Conservation (phyloP, 2,888 invertebrate genomes). For the Orthosia incerta region DNA sequence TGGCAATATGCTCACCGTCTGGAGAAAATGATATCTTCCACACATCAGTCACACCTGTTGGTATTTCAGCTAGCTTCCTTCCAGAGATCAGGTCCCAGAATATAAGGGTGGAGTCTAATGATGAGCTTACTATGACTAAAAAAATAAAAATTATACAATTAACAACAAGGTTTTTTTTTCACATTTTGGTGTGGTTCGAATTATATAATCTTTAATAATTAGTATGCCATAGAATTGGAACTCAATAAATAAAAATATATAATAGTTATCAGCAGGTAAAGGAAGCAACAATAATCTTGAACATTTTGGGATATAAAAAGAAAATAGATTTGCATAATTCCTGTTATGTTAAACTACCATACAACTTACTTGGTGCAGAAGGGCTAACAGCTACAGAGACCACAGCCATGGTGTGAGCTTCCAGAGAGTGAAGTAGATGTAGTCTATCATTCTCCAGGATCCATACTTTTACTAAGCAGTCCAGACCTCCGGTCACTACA, state of each 20-base stretch:
- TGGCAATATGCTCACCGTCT: conserved; percentile 96
- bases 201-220: no score
- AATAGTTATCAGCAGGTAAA: no score
- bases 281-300: no score
- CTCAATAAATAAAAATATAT: no score
- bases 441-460: conserved; percentile 93
- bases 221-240: no score
- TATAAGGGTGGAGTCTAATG: conserved; percentile 96
- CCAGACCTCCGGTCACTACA: conserved; percentile 97
- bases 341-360: not conserved
- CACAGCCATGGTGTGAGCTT: conserved; percentile 97
- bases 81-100: conserved; percentile 97
- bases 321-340: no score
- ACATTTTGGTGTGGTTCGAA: no score
- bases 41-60: conserved; percentile 96
- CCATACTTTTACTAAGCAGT: conserved; percentile 98
- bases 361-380: conserved; percentile 94
- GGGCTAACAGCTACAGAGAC: conserved; percentile 97
- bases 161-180: no score
- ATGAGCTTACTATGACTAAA: conserved; percentile 96
- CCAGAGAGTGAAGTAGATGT: conserved; percentile 94
- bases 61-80: conserved; percentile 95
- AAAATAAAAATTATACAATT: not conserved
- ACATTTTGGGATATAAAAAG: no score
- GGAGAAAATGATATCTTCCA: conserved; percentile 99